Base-by-base conservation (phyloP, 2,797 vertebrate genomes). In the Yasuhikotakia modesta region DNA sequence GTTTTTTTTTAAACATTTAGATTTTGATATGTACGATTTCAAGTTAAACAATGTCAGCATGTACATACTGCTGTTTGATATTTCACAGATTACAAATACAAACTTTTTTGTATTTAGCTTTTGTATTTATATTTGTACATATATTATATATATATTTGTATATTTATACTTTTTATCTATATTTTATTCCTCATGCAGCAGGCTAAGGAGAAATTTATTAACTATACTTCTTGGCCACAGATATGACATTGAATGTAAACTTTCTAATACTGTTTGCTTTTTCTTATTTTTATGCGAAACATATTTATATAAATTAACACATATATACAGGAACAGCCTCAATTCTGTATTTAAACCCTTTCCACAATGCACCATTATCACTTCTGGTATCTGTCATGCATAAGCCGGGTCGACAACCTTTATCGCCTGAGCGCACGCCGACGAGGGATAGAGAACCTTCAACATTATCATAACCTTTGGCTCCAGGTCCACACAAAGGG, bases 381-480 rank as follows among this genome's bases (percentile, higher is more conserved):
- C 50, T 58, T 61, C 24, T 21, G 2, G 58, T 58, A 79, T 78
- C 52, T 69, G 52, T 48, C 69, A 73, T 43, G 48, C 81, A 57
- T 70, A 71, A 1, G 8, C 60, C 67, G 67, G 79, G 79, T 79
- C 57, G 45, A 58, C 60, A 64, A 61, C 76, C 55, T 63, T 85
- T 87, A 91, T 91, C 90, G 83, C 79, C 81, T 55, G 80, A 73
- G 86, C 16, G 19, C 86, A 79, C 85, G 85, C 78, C 80, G 83
- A 1, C 76, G 72, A 57, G 65, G 81, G 70, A 73, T 61, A 73
- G 77, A 50, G 61, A 76, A 80, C 80, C 82, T 82, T 84, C 82
- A 57, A 57, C 77, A 82, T 72, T 78, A 61, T 81, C 77, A 73
- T 92, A 90, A 87, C 91, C 92, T 92, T 93, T 91, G 86, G 76